phyloP scores from a whole-genome alignment of 2,888 invertebrate species.

The Ophion ventricosus region DNA sequence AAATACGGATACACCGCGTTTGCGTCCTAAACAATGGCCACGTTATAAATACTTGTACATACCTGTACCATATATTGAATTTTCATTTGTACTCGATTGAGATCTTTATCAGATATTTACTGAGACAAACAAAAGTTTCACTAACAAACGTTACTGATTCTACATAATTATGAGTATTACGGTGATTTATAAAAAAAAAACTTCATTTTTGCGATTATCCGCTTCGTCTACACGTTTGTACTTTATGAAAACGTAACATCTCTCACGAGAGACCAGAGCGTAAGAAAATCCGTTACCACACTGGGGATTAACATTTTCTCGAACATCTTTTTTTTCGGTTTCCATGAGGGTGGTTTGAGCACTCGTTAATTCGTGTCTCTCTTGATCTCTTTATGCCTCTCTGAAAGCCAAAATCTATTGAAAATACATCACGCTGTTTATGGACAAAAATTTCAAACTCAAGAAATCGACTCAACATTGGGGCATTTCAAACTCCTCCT shows the following conservation, averaged over 20 bases:
- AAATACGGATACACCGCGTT: background rate
- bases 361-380: background rate
- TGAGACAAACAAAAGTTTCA: background rate
- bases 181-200: background rate
- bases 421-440: too few relatives aligned
- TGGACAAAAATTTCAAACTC: too few relatives aligned
- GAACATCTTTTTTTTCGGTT: background rate
- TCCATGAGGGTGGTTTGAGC: background rate
- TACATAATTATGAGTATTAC: background rate
- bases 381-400: background rate
- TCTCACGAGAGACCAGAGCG: background rate
- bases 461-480: too few relatives aligned
- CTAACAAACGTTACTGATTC: background rate
- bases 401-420: too few relatives aligned
- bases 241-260: background rate
- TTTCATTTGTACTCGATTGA: slow-evolving; percentile 24
- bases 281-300: background rate
- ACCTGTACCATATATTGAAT: slow-evolving; percentile 34
- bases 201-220: background rate
- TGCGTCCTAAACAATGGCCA: background rate
- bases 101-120: slow-evolving; percentile 24
- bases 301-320: background rate
- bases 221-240: background rate
- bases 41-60: slow-evolving; percentile 51
- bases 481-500: too few relatives aligned